Evolutionary conservation across 2,113 vertebrate species (phyloP).

Genomic region (Odontesthes bonariensis): DNA sequence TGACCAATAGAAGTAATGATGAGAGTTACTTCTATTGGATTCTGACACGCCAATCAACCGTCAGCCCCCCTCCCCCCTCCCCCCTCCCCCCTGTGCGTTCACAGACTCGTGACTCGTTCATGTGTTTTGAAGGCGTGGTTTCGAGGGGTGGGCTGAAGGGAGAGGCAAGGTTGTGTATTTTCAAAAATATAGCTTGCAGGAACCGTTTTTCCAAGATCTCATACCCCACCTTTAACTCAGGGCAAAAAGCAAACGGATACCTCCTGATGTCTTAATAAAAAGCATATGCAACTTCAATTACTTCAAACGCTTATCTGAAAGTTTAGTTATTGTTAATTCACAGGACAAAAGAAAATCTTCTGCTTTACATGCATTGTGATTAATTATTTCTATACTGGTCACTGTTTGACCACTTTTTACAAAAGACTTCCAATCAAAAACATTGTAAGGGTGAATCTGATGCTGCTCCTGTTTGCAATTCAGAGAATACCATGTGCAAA

Average conservation of each 20-base stretch:
- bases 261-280: constrained; percentile 11
- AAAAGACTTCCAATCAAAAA: background rate
- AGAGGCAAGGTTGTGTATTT: too few species aligned
- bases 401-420: constrained; percentile 10
- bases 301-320: constrained; percentile 17
- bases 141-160: too few species aligned
- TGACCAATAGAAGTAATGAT: too few species aligned
- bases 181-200: too few species aligned
- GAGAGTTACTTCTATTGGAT: too few species aligned
- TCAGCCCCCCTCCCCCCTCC: too few species aligned
- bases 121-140: too few species aligned
- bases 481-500: constrained; percentile 1
- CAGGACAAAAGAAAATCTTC: background rate
- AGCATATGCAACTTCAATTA: constrained; percentile 19
- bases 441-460: background rate
- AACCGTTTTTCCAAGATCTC: too few species aligned
- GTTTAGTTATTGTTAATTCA: constrained; percentile 29
- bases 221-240: too few species aligned
- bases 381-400: constrained; percentile 9
- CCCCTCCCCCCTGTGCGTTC: too few species aligned
- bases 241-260: constrained; percentile 17
- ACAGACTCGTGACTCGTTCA: too few species aligned
- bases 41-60: too few species aligned
- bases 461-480: constrained; percentile 1
- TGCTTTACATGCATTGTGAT: background rate